Evolutionary conservation across 2,888 invertebrate species (phyloP), one percentile per base, ranked within the genome.

Genomic region (Apomyelois bistriatella): DNA sequence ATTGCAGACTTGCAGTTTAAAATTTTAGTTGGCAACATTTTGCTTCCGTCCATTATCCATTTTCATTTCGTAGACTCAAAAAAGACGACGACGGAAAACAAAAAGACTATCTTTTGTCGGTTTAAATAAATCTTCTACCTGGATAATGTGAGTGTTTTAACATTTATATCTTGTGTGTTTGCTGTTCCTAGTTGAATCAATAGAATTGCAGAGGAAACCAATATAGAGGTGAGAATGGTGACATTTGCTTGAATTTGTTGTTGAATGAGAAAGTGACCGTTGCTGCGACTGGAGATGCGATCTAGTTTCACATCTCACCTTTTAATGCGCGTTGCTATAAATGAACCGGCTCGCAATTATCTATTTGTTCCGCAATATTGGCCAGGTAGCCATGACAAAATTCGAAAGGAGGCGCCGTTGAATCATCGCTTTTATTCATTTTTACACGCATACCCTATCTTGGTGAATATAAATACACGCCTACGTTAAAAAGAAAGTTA

Each of bases 201-300:
- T 66, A 60, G 61, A 64, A 70, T 63, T 58, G 54, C 55, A 57
- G 57, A 53, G 67, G 61, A 60, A 61, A 65, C 66, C 64, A 61
- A 65, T 68, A 61, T 64, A 81, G 80, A 79, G 82, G 89, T 88
- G 81, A 83, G 88, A 82, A 73, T 75, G 64, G 64, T 78, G 81
- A 79, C 82, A 82, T 84, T 79, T 78, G 74, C 77, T 65, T 72
- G 63, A 72, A 76, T 72, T 87, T 89, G 87, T 86, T 88, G 85
- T 82, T 74, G 72, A 74, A 79, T 72, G 79, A 80, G 85, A 87
- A 87, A 87, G 88, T 87, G 75, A 82, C 86, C 86, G 90, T 88
- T 86, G 81, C 82, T 73, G 61, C 68, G 65, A 65, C 69, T 76
- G 75, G 74, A 78, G 79, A 75, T 77, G 75, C 71, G 84, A 74